Conservation (phyloP, 1,140 invertebrate genomes). For the Brachionus sp. region DNA sequence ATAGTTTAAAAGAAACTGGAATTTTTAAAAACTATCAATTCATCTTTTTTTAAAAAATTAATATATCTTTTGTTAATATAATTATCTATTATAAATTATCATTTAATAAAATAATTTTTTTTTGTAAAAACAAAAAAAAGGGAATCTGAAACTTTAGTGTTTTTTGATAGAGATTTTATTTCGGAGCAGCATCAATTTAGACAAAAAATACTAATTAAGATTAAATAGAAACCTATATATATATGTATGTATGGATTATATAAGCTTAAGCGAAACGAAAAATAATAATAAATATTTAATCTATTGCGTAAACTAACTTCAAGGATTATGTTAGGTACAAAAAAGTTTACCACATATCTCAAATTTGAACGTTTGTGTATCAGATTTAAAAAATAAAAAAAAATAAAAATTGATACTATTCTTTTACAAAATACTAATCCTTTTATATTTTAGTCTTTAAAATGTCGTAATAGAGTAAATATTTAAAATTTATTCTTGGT, state of each 20-base stretch:
- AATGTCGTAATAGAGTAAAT: not conserved
- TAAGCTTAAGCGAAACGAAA: not conserved
- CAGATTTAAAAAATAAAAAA: not conserved
- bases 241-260: not conserved
- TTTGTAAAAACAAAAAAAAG: too few species aligned
- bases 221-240: not conserved
- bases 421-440: not conserved
- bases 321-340: not conserved
- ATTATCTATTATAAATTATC: too few species aligned
- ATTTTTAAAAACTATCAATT: too few species aligned
- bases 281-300: not conserved
- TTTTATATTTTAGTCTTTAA: not conserved
- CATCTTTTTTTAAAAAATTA: too few species aligned
- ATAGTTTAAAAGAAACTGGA: too few species aligned
- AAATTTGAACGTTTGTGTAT: not conserved
- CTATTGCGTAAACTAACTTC: constrained; percentile 6
- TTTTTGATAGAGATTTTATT: too few species aligned
- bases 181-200: too few species aligned
- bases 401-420: not conserved
- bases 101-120: too few species aligned
- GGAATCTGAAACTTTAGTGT: too few species aligned
- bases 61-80: too few species aligned
- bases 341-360: not conserved
- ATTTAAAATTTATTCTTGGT: not conserved
- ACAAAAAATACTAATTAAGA: too few species aligned